These are phyloP conservation scores for Scomber colias DNA, from an alignment of 2,113 vertebrate genomes.

Conservation along the genomic window DNA sequence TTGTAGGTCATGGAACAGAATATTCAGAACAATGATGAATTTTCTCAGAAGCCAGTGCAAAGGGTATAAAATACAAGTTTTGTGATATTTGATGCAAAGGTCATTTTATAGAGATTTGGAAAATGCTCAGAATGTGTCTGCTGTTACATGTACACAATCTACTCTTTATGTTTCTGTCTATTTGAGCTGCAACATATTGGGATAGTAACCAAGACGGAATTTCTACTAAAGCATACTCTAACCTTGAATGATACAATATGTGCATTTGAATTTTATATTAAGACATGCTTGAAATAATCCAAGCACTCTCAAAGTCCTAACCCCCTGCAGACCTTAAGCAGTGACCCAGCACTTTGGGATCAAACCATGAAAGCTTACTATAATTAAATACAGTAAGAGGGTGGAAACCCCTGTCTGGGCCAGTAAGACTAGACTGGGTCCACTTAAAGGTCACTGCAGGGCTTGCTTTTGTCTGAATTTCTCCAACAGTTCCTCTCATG, in stretches of 20 bases:
- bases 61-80: no score
- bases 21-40: neutral
- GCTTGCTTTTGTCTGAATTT: conserved; percentile 56
- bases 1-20: neutral
- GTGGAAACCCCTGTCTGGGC: conserved; percentile 39
- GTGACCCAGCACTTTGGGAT: neutral
- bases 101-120: no score
- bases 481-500: conserved; percentile 8
- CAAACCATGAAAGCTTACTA: conserved; percentile 36
- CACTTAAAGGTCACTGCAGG: conserved; percentile 54
- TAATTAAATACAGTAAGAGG: conserved; percentile 52
- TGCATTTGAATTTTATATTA: no score
- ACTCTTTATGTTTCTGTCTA: no score
- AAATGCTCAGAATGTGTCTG: no score
- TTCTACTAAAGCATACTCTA: no score
- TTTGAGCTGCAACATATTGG: no score
- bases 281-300: no score
- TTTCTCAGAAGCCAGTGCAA: no score
- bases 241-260: no score
- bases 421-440: conserved; percentile 27
- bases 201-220: no score
- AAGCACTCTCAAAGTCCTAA: neutral
- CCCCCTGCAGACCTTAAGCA: neutral
- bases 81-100: neutral
- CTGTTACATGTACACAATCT: no score